Evolutionary conservation across 2,888 invertebrate species (phyloP).

Genomic region (Dasypolia templi): DNA sequence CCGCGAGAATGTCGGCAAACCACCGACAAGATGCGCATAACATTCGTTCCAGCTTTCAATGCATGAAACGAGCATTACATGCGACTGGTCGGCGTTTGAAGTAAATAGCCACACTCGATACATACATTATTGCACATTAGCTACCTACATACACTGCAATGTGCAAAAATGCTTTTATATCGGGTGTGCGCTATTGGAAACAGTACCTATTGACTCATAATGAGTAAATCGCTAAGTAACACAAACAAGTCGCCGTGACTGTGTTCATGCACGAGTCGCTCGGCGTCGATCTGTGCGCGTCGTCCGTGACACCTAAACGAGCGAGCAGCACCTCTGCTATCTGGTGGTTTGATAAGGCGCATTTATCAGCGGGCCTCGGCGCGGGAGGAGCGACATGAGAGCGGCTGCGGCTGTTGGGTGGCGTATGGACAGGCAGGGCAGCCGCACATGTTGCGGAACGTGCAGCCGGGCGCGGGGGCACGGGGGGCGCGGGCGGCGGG

Average conservation of each 20-base stretch:
- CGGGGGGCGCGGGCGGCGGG: conserved; percentile 70
- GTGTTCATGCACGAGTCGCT: conserved; percentile 78
- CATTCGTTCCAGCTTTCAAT: conserved; percentile 56
- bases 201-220: conserved; percentile 78
- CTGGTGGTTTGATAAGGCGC: conserved; percentile 87
- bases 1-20: conserved; percentile 47
- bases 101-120: conserved; percentile 34
- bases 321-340: conserved; percentile 89
- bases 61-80: conserved; percentile 42
- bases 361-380: conserved; percentile 85
- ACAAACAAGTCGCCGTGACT: conserved; percentile 81
- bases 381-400: conserved; percentile 81
- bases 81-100: conserved; percentile 22
- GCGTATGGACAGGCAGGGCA: conserved; percentile 74
- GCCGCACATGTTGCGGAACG: conserved; percentile 89
- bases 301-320: conserved; percentile 89
- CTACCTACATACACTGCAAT: conserved; percentile 50
- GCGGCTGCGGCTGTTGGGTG: conserved; percentile 79
- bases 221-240: conserved; percentile 77
- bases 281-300: conserved; percentile 76
- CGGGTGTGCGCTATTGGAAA: conserved; percentile 72
- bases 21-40: conserved; percentile 50
- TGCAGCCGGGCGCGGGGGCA: conserved; percentile 69
- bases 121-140: conserved; percentile 48
- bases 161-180: conserved; percentile 66